Percentiles rank a stretch among this genome's conserved stretches.
These are phyloP conservation scores for Ageneiosus marmoratus DNA, from an alignment of 2,113 vertebrate genomes.

Conservation along the genomic window DNA sequence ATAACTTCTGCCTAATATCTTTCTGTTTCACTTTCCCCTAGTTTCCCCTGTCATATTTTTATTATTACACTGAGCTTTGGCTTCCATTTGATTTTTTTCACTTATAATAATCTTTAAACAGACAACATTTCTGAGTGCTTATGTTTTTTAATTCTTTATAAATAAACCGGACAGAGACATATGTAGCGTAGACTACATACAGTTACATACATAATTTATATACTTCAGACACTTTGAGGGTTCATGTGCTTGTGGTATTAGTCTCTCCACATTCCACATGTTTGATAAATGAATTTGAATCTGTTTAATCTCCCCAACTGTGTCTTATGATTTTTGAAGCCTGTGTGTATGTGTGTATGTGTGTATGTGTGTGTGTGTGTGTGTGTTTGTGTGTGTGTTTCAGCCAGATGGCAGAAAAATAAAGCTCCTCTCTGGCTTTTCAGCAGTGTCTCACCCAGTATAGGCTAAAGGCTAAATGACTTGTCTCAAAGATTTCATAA, in stretches of 20 bases:
- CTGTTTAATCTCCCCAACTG: background rate
- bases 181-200: background rate
- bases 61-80: too few relatives aligned
- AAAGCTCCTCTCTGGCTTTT: background rate
- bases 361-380: background rate
- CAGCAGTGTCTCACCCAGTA: background rate
- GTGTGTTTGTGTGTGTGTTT: background rate
- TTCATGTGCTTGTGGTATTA: background rate
- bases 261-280: background rate
- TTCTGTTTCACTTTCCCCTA: background rate
- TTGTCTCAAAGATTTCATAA: background rate
- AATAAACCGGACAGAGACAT: background rate
- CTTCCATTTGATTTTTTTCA: too few relatives aligned
- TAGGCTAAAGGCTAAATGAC: background rate
- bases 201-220: too few relatives aligned
- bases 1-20: background rate
- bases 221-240: background rate
- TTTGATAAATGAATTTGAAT: background rate
- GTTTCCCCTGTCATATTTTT: background rate
- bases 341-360: background rate
- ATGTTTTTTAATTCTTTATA: background rate
- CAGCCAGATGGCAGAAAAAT: constrained; percentile 9
- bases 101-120: background rate
- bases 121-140: background rate
- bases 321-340: background rate